Evolutionary conservation across 2,888 invertebrate genomes (phyloP), one percentile per base, ranked within the genome.

Genomic region (Meganola albula): DNA sequence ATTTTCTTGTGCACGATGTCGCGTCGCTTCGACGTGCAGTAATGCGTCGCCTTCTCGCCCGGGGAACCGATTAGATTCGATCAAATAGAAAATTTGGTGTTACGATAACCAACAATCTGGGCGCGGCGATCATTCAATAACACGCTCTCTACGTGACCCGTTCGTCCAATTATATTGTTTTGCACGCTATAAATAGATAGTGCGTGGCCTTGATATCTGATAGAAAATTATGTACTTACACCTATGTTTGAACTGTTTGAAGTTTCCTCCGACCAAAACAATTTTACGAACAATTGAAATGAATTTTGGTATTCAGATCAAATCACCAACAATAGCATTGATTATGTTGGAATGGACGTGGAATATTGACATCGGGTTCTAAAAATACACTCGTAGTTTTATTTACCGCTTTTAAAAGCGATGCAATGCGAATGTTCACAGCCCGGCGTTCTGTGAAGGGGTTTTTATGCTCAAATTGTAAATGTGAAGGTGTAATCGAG

Each of bases 81-180:
- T 68, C 59, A 72, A 74, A 73, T 76, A 66, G 69, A 74, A 76
- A 76, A 74, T 70, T 70, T 59, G 57, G 51, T 48, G 59, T 64
- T 60, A 51, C 65, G 53, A 60, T 68, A 66, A 67, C 64, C 61
- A 57, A 63, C 63, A 71, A 71, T 69, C 68, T 66, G 60, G 41
- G 39, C 38, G 49, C 37, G 36, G 51, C 47, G 57, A 67, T 72
- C 63, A 70, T 71, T 67, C 57, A 57, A 70, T 74, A 67, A 67
- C 44, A 50, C 34, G 35, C 34, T 48, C 31, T 37, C 40, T 41
- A 42, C 42, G 36, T 45, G 38, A 24, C 24, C 18, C 31, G 38
- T 29, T 33, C 37, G 27, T 45, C 30, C 40, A 30, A 40, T 42
- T 43, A 45, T 41, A 34, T 34, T 46, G 35, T 43, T 53, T 42